Base-by-base conservation (phyloP, 2,797 vertebrate species). In the Phrynocephalus vlangalii region DNA sequence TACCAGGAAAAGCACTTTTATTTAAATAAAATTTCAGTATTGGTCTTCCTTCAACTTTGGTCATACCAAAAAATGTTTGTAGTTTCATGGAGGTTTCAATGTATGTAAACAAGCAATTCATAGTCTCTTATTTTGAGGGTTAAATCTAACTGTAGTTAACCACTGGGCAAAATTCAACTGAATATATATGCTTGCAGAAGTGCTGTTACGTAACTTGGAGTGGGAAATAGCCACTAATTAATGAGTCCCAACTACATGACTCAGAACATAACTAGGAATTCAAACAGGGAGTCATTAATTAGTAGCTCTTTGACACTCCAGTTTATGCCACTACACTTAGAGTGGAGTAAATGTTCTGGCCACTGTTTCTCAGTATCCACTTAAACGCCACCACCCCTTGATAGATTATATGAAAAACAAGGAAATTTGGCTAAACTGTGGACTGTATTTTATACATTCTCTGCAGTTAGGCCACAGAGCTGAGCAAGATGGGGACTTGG, bases 31-130 rank as follows among this genome's bases (percentile, higher is more conserved):
- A 26, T 85, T 87, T 88, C 60, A 82, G 48, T 84, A 86, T 90
- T 77, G 88, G 77, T 30, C 86, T 44, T 60, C 22, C 48, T 89
- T 89, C 81, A 77, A 88, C 38, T 85, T 77, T 83, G 56, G 81
- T 89, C 87, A 87, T 82, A 22, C 30, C 85, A 85, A 81, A 44
- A 67, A 63, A 1, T 6, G 26, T 83, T 91, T 92, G 72, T 52
- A 52, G 30, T 87, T 90, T 91, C 52, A 70, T 87, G 66, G 6
- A 44, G 56, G 33, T 66, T 75, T 48, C 15, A 44, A 33, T 63
- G 3, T 63, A 63, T 63, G 60, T 3, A 63, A 63, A 5, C 60
- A 63, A 63, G 60, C 18, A 63, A 63, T 2, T 15, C 3, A 63
- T 63, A 5, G 11, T 82, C 22, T 50, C 26, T 44, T 11, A 24